phyloP scores from a whole-genome alignment of 1,140 invertebrate genomes.

The Drosophila lini region DNA sequence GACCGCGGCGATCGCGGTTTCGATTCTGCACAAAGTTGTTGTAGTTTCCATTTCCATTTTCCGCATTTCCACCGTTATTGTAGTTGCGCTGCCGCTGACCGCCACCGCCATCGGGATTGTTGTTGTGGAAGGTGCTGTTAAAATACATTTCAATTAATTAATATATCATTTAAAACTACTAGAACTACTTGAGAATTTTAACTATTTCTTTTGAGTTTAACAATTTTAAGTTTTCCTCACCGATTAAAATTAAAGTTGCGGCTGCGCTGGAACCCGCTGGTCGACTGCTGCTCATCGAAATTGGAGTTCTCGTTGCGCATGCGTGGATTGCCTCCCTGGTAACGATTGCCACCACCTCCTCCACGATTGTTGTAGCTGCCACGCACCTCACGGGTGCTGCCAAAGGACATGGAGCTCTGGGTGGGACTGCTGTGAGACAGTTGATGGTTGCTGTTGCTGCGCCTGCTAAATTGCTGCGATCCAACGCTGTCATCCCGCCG shows the following conservation, averaged over 20 bases:
- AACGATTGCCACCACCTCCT: conserved; percentile 14
- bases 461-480: conserved; percentile 35
- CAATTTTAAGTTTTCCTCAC: conserved; percentile 8
- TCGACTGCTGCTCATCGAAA: conserved; percentile 26
- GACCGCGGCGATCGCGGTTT: conserved; percentile 74
- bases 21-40: conserved; percentile 69
- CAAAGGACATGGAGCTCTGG: conserved; percentile 32
- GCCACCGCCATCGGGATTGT: conserved; percentile 8
- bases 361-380: conserved; percentile 27
- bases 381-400: conserved; percentile 2
- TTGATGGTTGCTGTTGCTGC: conserved; percentile 10
- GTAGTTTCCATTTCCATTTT: conserved; percentile 44
- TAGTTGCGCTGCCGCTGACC: conserved; percentile 8
- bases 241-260: conserved; percentile 59
- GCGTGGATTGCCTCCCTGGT: conserved; percentile 29
- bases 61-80: conserved; percentile 4
- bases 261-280: conserved; percentile 45
- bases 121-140: conserved; percentile 23
- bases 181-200: neutral
- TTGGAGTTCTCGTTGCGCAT: conserved; percentile 45
- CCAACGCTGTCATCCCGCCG: conserved; percentile 55
- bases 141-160: neutral
- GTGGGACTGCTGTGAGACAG: conserved; percentile 46
- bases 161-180: neutral
- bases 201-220: neutral